phyloP scores from a whole-genome alignment of 2,888 invertebrate species.

The Timandra comae region DNA sequence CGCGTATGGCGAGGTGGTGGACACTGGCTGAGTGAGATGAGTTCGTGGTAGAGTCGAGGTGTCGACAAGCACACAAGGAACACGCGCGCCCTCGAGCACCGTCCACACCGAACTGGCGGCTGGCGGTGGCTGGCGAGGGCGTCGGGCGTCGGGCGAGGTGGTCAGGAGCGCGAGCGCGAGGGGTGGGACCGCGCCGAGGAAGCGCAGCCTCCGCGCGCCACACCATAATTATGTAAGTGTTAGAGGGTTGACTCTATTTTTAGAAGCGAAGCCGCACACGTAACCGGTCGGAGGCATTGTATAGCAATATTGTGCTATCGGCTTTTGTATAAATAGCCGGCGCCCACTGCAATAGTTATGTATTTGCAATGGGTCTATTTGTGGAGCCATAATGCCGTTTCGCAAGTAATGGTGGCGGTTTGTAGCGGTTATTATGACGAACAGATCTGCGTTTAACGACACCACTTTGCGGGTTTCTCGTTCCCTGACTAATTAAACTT shows the following conservation, averaged over 20 bases:
- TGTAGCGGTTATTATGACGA: slow-evolving; percentile 21
- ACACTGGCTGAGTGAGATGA: slow-evolving; percentile 1
- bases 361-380: slow-evolving; percentile 50
- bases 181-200: slow-evolving; percentile 24
- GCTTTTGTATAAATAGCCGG: slow-evolving; percentile 40
- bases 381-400: slow-evolving; percentile 44
- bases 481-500: slow-evolving; percentile 30
- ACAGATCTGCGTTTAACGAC: slow-evolving; percentile 13
- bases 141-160: slow-evolving; percentile 8
- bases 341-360: slow-evolving; percentile 34
- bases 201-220: slow-evolving; percentile 39
- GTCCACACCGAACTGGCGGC: slow-evolving; percentile 45
- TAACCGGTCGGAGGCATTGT: slow-evolving; percentile 42
- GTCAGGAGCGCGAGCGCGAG: slow-evolving; percentile 20
- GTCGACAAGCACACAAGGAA: no score
- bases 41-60: slow-evolving; percentile 29
- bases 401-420: slow-evolving; percentile 33
- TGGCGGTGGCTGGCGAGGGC: no score
- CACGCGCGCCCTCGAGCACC: slow-evolving; percentile 32
- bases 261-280: slow-evolving; percentile 47
- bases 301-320: slow-evolving; percentile 31
- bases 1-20: neutral
- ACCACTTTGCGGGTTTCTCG: slow-evolving; percentile 10
- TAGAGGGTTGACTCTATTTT: slow-evolving; percentile 67
- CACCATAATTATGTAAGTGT: slow-evolving; percentile 64